Evolutionary conservation across 2,113 vertebrate species (phyloP).

Genomic region (Gnathonemus longibarbis): DNA sequence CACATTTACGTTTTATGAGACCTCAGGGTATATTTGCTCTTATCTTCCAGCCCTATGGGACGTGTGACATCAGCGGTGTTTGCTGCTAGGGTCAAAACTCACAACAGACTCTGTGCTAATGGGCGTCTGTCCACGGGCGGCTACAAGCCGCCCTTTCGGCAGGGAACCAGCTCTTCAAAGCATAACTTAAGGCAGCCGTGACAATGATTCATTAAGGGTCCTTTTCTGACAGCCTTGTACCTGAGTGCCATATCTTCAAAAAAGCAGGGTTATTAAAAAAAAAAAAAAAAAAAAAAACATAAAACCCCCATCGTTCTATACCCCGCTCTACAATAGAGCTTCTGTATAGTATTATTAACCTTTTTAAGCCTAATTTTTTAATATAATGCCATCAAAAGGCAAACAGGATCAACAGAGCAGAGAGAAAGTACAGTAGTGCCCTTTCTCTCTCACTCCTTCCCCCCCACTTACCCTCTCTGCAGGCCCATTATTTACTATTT

Average conservation of each 20-base stretch:
- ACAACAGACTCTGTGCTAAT: background rate
- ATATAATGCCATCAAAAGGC: slow-evolving; percentile 67
- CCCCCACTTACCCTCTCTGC: slow-evolving; percentile 26
- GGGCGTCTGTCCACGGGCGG: background rate
- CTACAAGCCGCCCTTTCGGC: background rate
- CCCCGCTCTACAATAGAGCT: slow-evolving; percentile 56
- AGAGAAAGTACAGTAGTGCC: slow-evolving; percentile 51
- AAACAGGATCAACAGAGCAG: slow-evolving; percentile 65
- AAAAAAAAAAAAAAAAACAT: background rate
- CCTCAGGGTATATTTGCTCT: background rate
- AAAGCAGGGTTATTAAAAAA: slow-evolving; percentile 65
- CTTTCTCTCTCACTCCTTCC: slow-evolving; percentile 40
- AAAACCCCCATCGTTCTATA: slow-evolving; percentile 52
- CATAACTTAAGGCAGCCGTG: slow-evolving; percentile 42
- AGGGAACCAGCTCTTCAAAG: background rate
- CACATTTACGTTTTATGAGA: background rate
- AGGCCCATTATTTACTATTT: slow-evolving; percentile 21
- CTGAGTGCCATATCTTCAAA: slow-evolving; percentile 42
- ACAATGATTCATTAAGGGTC: slow-evolving; percentile 58
- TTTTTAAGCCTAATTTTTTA: slow-evolving; percentile 68
- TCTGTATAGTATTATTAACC: slow-evolving; percentile 65
- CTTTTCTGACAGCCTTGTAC: slow-evolving; percentile 48
- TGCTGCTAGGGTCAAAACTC: background rate
- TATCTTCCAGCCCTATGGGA: background rate
- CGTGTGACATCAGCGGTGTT: background rate